Evolutionary conservation across 2,888 invertebrate species (phyloP), one percentile per base, ranked within the genome.

Genomic region (Eremobia ochroleuca): DNA sequence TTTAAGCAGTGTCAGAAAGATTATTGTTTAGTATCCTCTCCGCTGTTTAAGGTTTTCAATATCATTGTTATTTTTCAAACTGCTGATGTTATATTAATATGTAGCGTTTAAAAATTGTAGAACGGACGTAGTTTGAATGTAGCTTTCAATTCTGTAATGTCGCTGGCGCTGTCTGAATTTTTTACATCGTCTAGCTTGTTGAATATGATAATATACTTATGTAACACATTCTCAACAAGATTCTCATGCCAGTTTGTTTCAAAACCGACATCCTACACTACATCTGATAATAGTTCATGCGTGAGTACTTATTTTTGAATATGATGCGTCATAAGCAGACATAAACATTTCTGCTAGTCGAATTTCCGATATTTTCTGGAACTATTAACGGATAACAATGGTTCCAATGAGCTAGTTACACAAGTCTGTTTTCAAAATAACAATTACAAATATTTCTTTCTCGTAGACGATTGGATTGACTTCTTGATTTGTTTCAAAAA

Each of bases 241-340:
- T 61, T 84, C 28, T 72, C 37, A 55, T 43, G 75, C 72, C 76
- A 76, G 58, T 71, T 68, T 64, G 62, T 80, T 75, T 61, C 34
- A 71, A 61, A 79, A n/a, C 9, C 18, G 49, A 59, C 71, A 79
- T 37, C 68, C 73, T 76, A 77, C 82, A 82, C 70, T 84, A 66
- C 31, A 78, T 71, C 82, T 59, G 43, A 37, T 78, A 75, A 70
- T 73, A 73, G 34, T 76, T 72, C 67, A 75, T 81, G 40, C 68
- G 68, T 65, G 31, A n/a, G 21, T 40, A 59, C 68, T 61, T 76
- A 83, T 76, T 86, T 86, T 80, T 68, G 34, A 64, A 43, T 65
- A 64, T 73, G 62, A 73, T 31, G 40, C 75, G 64, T 85, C 81
- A 68, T 46, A 55, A 21, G 15, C 28, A 68, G 71, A 66, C 52